These are phyloP conservation scores for Hipposideros armiger DNA, from an alignment of 2,113 vertebrate genomes.

Conservation along the genomic window DNA sequence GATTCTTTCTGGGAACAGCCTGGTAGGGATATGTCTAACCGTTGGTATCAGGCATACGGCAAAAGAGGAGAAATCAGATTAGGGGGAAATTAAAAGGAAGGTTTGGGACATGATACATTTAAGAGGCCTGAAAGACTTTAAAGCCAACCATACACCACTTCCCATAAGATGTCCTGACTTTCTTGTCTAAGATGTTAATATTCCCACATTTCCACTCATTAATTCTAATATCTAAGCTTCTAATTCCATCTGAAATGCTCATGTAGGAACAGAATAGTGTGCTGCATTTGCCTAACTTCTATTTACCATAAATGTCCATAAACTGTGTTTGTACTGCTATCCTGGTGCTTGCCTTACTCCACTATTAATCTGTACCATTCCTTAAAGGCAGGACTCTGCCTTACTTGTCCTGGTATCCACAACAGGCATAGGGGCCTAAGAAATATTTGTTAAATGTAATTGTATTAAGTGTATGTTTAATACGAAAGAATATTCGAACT, in stretches of 20 bases:
- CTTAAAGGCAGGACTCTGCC: background rate
- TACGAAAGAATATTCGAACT: background rate
- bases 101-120: background rate
- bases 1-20: background rate
- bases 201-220: background rate
- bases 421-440: background rate
- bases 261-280: background rate
- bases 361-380: background rate
- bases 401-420: background rate
- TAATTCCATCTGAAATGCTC: background rate
- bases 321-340: background rate
- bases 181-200: background rate
- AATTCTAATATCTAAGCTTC: background rate
- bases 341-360: background rate
- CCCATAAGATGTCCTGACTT: background rate
- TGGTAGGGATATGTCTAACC: background rate
- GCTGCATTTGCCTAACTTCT: background rate
- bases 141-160: background rate
- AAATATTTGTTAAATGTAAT: background rate
- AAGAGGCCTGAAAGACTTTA: background rate
- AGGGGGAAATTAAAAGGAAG: background rate
- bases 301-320: background rate
- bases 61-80: background rate
- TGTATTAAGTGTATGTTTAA: background rate
- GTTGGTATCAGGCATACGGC: background rate